Conservation (phyloP, 2,113 vertebrate genomes). For the Shinisaurus crocodilurus region DNA sequence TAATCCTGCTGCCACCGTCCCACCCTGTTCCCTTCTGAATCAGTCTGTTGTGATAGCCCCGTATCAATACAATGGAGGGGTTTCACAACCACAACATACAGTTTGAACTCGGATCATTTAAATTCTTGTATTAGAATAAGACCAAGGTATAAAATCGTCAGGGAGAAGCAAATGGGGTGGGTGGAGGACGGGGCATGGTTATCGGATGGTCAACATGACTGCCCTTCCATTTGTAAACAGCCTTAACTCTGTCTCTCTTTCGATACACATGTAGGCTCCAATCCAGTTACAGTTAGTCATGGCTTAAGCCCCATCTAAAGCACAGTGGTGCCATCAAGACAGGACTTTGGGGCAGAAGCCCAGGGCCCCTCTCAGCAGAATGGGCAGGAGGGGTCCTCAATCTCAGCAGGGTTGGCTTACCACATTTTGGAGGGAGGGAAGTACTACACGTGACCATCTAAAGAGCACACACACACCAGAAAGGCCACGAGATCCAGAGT, state of each 20-base stretch:
- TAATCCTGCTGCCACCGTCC: background rate
- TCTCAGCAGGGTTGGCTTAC: background rate
- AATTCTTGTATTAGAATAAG: constrained; percentile 43
- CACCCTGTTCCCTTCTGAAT: background rate
- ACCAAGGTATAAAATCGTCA: constrained; percentile 31
- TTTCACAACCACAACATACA: constrained; percentile 22
- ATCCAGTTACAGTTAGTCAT: background rate
- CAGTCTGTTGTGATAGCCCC: constrained; percentile 27
- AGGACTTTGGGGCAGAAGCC: background rate
- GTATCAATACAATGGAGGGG: constrained; percentile 11
- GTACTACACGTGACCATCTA: background rate
- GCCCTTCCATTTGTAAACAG: constrained; percentile 56
- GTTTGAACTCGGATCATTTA: constrained; percentile 45
- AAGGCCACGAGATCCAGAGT: background rate
- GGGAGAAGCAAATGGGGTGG: background rate
- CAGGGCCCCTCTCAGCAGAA: background rate
- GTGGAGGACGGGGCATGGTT: background rate
- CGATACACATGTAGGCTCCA: constrained; percentile 36
- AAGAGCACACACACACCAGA: background rate
- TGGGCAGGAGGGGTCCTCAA: background rate
- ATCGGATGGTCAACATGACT: constrained; percentile 10
- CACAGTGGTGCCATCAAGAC: background rate
- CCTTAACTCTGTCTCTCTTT: constrained; percentile 67
- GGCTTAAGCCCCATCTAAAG: background rate
- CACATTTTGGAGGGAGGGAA: background rate